Conservation (phyloP, 1,140 invertebrate genomes). For the Drosophila erecta region DNA sequence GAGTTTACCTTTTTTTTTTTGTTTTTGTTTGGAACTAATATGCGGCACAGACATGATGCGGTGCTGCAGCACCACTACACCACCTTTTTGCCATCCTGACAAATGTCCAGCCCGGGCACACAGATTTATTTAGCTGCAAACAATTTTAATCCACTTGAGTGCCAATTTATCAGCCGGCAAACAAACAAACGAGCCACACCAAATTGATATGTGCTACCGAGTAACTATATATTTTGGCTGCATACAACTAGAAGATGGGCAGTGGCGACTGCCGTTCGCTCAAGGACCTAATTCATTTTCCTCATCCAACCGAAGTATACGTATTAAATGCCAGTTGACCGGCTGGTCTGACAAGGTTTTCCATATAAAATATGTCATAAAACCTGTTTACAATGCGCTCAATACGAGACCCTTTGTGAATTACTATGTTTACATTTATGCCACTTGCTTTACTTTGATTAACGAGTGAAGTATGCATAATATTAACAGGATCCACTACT, state of each 20-base stretch:
- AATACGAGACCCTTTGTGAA: too few relatives aligned
- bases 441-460: too few relatives aligned
- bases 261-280: background rate
- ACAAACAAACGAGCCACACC: constrained; percentile 11
- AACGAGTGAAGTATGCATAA: too few relatives aligned
- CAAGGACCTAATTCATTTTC: background rate
- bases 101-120: constrained; percentile 56
- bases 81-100: constrained; percentile 31
- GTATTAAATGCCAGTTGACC: background rate
- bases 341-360: background rate
- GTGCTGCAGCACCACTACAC: constrained; percentile 6
- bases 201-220: constrained; percentile 32
- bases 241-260: background rate
- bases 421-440: too few relatives aligned
- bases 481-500: too few relatives aligned
- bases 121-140: constrained; percentile 69
- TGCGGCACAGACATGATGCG: background rate
- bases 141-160: constrained; percentile 84
- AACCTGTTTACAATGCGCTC: background rate
- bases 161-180: constrained; percentile 71
- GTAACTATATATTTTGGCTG: background rate
- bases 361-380: background rate
- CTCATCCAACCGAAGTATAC: background rate
- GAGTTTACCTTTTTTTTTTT: constrained; percentile 12
- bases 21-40: constrained; percentile 13